Base-by-base conservation (phyloP, 2,888 invertebrate genomes). In the Julus scanicus region DNA sequence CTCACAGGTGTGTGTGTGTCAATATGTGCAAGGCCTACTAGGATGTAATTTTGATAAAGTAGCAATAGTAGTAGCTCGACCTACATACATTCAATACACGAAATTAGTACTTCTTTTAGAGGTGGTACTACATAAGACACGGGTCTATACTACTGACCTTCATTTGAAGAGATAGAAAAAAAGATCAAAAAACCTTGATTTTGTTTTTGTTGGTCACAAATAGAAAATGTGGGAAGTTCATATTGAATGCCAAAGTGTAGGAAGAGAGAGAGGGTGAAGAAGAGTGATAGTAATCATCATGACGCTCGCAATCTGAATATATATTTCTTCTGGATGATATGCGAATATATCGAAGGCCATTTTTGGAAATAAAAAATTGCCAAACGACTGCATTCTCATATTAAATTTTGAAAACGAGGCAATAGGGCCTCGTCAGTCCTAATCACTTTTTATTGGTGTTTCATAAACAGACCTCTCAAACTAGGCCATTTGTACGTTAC, bases 1-100 rank as follows among this genome's bases (percentile, higher is more conserved):
- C n/a, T 9, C 71, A 71, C 29, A 71, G 71, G 71, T 71, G 71
- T 53, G 53, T 44, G 44, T 53, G 53, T 71, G 71, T 71, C 71
- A n/a, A 71, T 71, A 71, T n/a, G n/a, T 71, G 71, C 71, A 71
- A 71, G 71, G 71, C 71, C 71, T 71, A 71, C 71, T 29, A 71
- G 71, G 71, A 71, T 71, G 29, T 29, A 29, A 71, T 71, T 71
- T 71, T 71, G 71, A n/a, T 29, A 8, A n/a, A 29, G 29, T 29
- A 71, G 29, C 20, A 53, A 71, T 8, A 29, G 71, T 20, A 71
- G 71, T 71, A 71, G 71, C 29, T 29, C 29, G 71, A 71, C 71
- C 71, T 71, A 71, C 71, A 71, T 71, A 6, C 20, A 71, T 71
- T 20, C 29, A 29, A 29, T 29, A 71, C 29, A 20, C 6, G 4